phyloP scores from a whole-genome alignment of 1,140 invertebrate genomes.

The Lucilia sericata region DNA sequence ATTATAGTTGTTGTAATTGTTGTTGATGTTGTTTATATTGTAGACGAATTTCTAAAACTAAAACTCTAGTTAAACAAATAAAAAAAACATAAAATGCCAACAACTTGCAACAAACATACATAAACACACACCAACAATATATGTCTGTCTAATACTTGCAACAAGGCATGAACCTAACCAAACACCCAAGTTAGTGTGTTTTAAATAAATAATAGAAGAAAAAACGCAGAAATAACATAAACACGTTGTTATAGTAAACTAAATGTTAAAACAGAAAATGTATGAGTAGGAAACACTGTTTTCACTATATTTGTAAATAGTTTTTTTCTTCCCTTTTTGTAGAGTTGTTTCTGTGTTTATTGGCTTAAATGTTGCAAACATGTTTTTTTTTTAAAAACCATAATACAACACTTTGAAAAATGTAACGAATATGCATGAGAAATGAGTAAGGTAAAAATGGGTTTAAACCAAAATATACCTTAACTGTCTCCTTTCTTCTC shows the following conservation, averaged over 20 bases:
- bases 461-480: too few relatives aligned
- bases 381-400: background rate
- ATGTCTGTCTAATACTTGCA: too few relatives aligned
- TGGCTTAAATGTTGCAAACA: slow-evolving; percentile 26
- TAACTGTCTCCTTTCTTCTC: too few relatives aligned
- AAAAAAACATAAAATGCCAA: slow-evolving; percentile 10
- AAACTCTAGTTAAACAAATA: slow-evolving; percentile 27
- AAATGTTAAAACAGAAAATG: background rate
- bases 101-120: background rate
- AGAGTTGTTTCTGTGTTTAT: background rate
- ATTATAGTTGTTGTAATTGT: background rate
- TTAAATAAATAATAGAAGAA: background rate
- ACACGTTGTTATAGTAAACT: slow-evolving; percentile 7
- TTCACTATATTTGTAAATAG: background rate
- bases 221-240: slow-evolving; percentile 1
- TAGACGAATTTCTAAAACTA: background rate
- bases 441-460: too few relatives aligned
- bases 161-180: too few relatives aligned
- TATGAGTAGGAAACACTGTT: background rate
- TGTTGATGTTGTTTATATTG: too few relatives aligned
- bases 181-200: background rate
- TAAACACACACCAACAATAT: background rate
- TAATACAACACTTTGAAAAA: background rate
- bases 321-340: background rate
- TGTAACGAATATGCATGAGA: too few relatives aligned